Conservation (phyloP, 1,140 invertebrate genomes). For the Lasaia peninsularis region DNA sequence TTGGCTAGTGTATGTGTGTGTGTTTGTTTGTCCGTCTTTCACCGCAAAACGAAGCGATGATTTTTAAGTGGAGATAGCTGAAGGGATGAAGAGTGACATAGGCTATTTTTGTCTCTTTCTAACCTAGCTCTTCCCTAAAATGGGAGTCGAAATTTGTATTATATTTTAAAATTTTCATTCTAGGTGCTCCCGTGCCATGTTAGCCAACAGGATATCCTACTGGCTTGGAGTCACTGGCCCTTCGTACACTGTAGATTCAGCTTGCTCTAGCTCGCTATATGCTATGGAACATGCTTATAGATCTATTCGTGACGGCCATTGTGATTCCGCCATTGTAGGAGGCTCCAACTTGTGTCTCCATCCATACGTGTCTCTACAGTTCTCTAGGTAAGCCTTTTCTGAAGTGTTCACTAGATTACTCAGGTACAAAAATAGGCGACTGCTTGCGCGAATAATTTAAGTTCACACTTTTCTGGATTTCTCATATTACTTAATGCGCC, state of each 20-base stretch:
- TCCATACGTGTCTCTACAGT: conserved; percentile 90
- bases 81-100: too few relatives aligned
- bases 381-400: conserved; percentile 76
- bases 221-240: conserved; percentile 84
- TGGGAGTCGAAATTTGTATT: neutral
- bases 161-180: conserved; percentile 12
- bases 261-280: conserved; percentile 93
- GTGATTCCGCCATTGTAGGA: conserved; percentile 91
- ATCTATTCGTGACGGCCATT: conserved; percentile 85
- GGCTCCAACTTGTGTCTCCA: conserved; percentile 91
- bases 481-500: too few relatives aligned
- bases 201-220: conserved; percentile 92
- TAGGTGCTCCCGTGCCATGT: conserved; percentile 92
- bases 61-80: too few relatives aligned
- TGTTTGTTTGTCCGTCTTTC: too few relatives aligned
- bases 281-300: conserved; percentile 91
- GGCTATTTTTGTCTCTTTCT: too few relatives aligned
- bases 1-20: too few relatives aligned
- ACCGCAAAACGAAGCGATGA: too few relatives aligned
- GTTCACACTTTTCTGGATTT: too few relatives aligned
- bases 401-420: neutral
- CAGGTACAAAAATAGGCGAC: too few relatives aligned
- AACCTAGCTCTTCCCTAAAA: too few relatives aligned
- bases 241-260: conserved; percentile 91
- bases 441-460: too few relatives aligned